Evolutionary conservation across 2,888 invertebrate genomes (phyloP), one percentile per base, ranked within the genome.

Genomic region (Campoplex capitator): DNA sequence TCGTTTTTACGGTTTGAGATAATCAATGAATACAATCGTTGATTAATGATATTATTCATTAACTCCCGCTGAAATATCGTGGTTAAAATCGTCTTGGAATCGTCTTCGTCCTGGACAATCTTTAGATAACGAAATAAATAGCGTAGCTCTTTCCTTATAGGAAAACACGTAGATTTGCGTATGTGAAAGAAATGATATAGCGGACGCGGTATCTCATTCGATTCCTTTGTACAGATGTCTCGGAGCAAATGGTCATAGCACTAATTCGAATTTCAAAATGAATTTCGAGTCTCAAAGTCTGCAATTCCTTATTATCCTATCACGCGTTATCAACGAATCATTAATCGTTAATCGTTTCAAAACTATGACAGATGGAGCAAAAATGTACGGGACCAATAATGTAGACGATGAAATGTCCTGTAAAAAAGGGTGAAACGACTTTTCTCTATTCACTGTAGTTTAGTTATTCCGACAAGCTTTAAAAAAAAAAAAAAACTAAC

Each of bases 61-160:
- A 7, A 35, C 28, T 70, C 54, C 67, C 81, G 81, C 56, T 67
- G 70, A 70, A 70, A 76, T 70, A 23, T 18, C 56, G 42, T 58
- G 56, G 16, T 4, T 3, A 23, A 56, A 56, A 56, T 56, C 56
- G 23, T 70, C 71, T 8, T 42, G 42, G 28, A 70, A 42, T n/a
- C 68, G 35, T 23, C n/a, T 51, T 48, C 73, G 9, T 54, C n/a
- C 62, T 62, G 32, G 62, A 62, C 62, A 54, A 11, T 28, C 42
- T 58, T 3, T 70, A 58, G 82, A 76, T 70, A 70, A 76, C 70
- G 70, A 76, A 83, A 76, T 62, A 62, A 70, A 23, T 62, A 70
- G 58, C 13, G 16, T 62, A 74, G 74, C 23, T 16, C 23, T 28
- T 71, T 28, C 48, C 28, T 7, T 16, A 28, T 45, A 28, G 68